Evolutionary conservation across 2,888 invertebrate species (phyloP), one percentile per base, ranked within the genome.

Genomic region (Cephalotes varians): DNA sequence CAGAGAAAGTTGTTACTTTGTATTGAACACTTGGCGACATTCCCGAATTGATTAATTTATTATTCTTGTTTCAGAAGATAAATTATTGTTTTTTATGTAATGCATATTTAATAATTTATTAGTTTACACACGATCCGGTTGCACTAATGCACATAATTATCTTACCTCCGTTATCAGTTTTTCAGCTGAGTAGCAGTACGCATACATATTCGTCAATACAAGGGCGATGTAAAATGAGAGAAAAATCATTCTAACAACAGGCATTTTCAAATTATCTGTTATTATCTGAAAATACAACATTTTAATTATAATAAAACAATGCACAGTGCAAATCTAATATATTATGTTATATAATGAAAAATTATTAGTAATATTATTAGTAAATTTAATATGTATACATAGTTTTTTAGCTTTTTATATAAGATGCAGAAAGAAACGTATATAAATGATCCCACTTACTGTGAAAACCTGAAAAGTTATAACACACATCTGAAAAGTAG

Each of bases 171-270:
- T 21, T 1, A 86, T 49, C 15, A 92, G 87, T 81, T 79, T 81
- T 71, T 92, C 91, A 12, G 92, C 91, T 6, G 91, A 82, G 80
- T 90, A 91, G 67, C 91, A 92, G 79, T 92, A 92, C 18, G 91
- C 49, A 21, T 85, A 92, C 5, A 92, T 51, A 54, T 90, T 89
- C 2, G 83, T 51, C 3, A 89, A 40, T 6, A 88, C 69, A 37
- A 85, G 76, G 6, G 47, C 6, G 4, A 83, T 67, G n/a, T 84
- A 88, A 5, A 88, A 56, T 0, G 87, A 15, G 4, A 90, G 62
- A 60, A 88, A 91, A 2, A 82, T 1, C 9, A 90, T 21, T 62
- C 87, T 85, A 2, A 88, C 15, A 28, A 60, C 34, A 7, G 86
- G 58, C 1, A 82, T n/a, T 7, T 72, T 81, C 0, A 31, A 21